Evolutionary conservation across 2,797 vertebrate genomes (phyloP).

Genomic region (Cercopithecus petaurista): DNA sequence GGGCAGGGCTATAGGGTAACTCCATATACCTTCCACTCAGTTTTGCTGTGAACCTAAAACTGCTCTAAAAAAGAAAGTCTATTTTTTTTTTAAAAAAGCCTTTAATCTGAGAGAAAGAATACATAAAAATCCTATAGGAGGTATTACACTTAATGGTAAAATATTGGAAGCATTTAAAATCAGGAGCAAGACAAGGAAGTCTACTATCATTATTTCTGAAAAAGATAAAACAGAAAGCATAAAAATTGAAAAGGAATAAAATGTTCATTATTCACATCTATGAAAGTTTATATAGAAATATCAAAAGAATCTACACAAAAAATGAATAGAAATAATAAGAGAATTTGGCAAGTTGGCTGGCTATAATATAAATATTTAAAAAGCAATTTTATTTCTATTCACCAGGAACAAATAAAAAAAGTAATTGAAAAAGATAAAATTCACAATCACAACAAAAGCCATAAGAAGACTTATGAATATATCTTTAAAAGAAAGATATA

Average conservation of each 20-base stretch:
- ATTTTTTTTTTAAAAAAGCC: not conserved
- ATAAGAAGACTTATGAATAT: not conserved
- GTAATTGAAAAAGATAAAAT: not conserved
- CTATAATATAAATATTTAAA: not conserved
- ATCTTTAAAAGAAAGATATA: not conserved
- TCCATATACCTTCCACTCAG: not conserved
- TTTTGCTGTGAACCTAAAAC: not conserved
- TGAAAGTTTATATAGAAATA: not conserved
- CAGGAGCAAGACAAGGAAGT: not conserved
- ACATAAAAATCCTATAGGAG: not conserved
- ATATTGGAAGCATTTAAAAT: slow-evolving; percentile 29
- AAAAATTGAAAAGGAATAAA: not conserved
- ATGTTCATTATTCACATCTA: not conserved
- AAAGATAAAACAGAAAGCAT: not conserved
- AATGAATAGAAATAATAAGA: slow-evolving; percentile 27
- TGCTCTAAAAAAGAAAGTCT: not conserved
- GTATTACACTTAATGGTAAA: not conserved
- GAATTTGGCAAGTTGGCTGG: not conserved
- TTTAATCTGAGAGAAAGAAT: not conserved
- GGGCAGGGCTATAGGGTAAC: not conserved
- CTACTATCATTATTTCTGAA: not conserved
- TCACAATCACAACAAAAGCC: not conserved
- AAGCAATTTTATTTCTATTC: not conserved
- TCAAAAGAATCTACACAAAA: not conserved
- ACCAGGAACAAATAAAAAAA: not conserved